Conservation (phyloP, 2,113 vertebrate genomes). For the Lichenostomus cassidix region DNA sequence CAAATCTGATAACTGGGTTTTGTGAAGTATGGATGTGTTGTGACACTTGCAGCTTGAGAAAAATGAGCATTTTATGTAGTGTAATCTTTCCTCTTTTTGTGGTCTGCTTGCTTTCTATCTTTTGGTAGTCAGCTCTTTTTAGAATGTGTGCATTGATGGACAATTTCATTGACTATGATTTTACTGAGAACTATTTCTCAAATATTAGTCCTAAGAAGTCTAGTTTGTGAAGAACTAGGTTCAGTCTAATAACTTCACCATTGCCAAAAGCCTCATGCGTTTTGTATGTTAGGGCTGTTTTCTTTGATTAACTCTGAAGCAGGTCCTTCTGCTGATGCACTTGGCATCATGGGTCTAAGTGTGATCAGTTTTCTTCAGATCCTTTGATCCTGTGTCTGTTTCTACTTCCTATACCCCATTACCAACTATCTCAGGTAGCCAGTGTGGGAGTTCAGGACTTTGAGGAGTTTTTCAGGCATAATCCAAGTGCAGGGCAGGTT, state of each 20-base stretch:
- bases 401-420: background rate
- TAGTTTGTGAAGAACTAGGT: background rate
- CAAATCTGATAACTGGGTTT: background rate
- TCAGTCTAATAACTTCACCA: background rate
- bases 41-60: background rate
- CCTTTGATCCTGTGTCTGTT: background rate
- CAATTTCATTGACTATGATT: background rate
- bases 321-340: background rate
- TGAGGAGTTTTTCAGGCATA: background rate
- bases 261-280: background rate
- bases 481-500: background rate
- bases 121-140: background rate
- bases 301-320: background rate
- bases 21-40: background rate
- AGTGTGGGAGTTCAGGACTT: background rate
- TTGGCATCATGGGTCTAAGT: background rate
- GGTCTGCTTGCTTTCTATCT: background rate
- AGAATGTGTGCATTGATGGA: background rate
- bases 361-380: background rate
- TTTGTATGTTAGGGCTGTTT: background rate
- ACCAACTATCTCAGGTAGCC: background rate
- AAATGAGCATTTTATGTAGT: background rate
- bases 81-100: background rate
- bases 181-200: background rate
- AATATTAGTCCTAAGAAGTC: background rate